Evolutionary conservation across 1,140 invertebrate species (phyloP).

Genomic region (Cheumatopsyche charites): DNA sequence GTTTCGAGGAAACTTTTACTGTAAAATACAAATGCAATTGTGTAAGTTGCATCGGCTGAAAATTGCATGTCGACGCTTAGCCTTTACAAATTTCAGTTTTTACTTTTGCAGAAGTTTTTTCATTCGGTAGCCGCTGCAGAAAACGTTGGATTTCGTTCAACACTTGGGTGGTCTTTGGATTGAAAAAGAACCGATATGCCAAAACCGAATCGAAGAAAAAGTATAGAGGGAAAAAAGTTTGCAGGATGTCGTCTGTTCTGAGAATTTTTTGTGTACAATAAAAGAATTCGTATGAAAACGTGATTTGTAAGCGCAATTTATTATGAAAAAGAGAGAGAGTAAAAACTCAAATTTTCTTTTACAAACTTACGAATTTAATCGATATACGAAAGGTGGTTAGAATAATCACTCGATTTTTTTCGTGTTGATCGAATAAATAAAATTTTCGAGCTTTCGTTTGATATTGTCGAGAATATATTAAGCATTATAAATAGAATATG

Average conservation of each 20-base stretch:
- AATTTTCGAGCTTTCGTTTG: too few relatives aligned
- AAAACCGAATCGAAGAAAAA: conserved; percentile 4
- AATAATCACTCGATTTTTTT: background rate
- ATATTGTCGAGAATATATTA: too few relatives aligned
- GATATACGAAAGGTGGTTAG: background rate
- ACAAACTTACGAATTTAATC: too few relatives aligned
- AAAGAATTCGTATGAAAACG: conserved; percentile 2
- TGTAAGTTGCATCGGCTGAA: too few relatives aligned
- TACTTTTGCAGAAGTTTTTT: too few relatives aligned
- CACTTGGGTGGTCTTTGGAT: conserved; percentile 19
- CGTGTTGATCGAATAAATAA: background rate
- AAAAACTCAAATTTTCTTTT: background rate
- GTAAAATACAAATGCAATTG: too few relatives aligned
- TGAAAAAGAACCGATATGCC: conserved; percentile 33
- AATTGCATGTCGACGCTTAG: too few relatives aligned
- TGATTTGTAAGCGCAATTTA: background rate
- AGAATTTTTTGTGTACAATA: too few relatives aligned
- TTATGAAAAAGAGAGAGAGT: background rate
- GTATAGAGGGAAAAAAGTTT: background rate
- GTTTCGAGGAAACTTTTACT: too few relatives aligned
- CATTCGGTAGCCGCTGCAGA: too few relatives aligned
- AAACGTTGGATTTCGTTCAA: background rate
- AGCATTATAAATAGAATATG: too few relatives aligned
- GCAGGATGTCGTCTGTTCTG: background rate
- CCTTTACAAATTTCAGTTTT: too few relatives aligned